These are phyloP conservation scores for Boulengerochromis microlepis DNA, from an alignment of 2,113 vertebrate genomes.

Conservation along the genomic window DNA sequence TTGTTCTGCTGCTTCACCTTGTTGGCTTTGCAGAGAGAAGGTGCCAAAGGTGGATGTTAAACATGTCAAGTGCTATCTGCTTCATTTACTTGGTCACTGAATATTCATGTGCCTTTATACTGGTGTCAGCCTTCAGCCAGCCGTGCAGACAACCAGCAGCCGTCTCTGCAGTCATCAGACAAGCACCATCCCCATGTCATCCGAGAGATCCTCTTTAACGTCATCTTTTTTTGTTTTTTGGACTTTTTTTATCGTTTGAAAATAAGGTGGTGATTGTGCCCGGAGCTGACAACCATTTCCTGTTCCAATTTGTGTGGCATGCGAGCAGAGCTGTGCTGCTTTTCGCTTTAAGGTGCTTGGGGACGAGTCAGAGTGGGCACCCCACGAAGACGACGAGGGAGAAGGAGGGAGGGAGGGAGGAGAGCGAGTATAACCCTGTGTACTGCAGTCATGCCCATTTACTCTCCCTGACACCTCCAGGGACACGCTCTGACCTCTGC, in stretches of 20 bases:
- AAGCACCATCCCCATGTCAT: not conserved
- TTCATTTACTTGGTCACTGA: slow-evolving; percentile 62
- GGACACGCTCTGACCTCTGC: slow-evolving; percentile 49
- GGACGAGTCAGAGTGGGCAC: not conserved
- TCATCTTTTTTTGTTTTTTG: not conserved
- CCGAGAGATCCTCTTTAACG: not conserved
- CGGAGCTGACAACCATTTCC: slow-evolving; percentile 4
- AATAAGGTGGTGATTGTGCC: not conserved
- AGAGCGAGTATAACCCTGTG: slow-evolving; percentile 18
- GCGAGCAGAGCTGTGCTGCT: not conserved
- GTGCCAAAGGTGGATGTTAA: slow-evolving; percentile 67
- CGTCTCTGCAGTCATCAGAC: not conserved
- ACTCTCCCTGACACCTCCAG: slow-evolving; percentile 49
- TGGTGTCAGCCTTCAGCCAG: slow-evolving; percentile 42
- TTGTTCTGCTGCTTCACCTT: slow-evolving; percentile 58
- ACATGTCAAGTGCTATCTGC: slow-evolving; percentile 57
- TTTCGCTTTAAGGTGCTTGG: not conserved
- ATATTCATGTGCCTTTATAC: slow-evolving; percentile 62
- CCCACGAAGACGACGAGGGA: not conserved
- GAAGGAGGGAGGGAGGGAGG: not conserved
- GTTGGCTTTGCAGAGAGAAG: slow-evolving; percentile 43
- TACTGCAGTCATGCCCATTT: slow-evolving; percentile 55
- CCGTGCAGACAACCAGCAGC: slow-evolving; percentile 16
- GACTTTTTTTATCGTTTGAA: not conserved
- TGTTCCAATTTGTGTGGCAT: slow-evolving; percentile 6